These are phyloP conservation scores for Poecilus cupreus DNA, from an alignment of 2,888 invertebrate genomes.

Conservation along the genomic window DNA sequence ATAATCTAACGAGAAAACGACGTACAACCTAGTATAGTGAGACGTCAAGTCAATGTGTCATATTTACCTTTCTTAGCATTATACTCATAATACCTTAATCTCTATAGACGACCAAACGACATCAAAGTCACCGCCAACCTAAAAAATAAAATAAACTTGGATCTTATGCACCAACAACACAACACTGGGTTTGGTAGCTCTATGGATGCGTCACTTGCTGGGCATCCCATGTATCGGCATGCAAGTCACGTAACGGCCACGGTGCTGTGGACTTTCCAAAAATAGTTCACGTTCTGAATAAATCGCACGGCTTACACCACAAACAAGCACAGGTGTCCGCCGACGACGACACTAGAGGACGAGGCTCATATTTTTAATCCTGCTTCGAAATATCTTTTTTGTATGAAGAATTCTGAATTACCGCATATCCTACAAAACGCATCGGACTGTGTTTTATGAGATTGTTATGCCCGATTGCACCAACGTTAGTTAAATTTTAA, in stretches of 20 bases:
- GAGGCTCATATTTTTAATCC: neutral
- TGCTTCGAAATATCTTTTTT: neutral
- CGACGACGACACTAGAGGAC: neutral
- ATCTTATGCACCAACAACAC: neutral
- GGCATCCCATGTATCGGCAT: slow-evolving; percentile 29
- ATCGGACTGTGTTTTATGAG: no score
- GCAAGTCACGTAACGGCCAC: slow-evolving; percentile 42
- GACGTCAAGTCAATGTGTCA: no score
- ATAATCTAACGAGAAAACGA: no score
- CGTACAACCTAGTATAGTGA: no score
- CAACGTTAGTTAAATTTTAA: no score
- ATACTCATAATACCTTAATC: neutral
- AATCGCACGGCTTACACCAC: slow-evolving; percentile 45
- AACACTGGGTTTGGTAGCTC: no score
- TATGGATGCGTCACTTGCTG: neutral
- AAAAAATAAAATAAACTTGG: slow-evolving; percentile 8
- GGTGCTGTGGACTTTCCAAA: slow-evolving; percentile 49
- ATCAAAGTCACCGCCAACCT: neutral
- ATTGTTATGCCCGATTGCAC: no score
- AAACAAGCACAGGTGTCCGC: slow-evolving; percentile 46
- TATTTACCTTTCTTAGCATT: neutral
- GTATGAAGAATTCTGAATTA: no score
- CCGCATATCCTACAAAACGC: no score
- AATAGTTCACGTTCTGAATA: slow-evolving; percentile 55
- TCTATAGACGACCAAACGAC: neutral